phyloP scores from a whole-genome alignment of 2,113 vertebrate genomes.

The Otis tarda region DNA sequence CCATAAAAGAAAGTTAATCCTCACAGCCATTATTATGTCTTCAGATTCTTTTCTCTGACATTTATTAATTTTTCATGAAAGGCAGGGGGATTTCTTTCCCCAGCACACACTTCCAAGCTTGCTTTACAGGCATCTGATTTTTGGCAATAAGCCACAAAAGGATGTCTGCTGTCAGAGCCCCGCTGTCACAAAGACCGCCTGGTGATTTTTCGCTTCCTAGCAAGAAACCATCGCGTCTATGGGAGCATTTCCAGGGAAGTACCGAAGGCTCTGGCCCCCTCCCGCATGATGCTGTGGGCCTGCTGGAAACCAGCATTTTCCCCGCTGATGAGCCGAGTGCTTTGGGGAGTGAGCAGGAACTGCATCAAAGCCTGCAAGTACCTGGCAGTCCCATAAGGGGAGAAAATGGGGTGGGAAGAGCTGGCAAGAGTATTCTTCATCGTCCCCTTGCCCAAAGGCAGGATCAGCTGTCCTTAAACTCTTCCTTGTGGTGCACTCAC shows the following conservation, averaged over 20 bases:
- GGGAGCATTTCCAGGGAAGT: not conserved
- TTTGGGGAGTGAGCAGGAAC: not conserved
- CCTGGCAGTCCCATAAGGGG: not conserved
- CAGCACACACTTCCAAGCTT: not conserved
- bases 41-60: conserved; percentile 3
- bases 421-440: not conserved
- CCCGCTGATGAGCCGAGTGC: fast-evolving
- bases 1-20: not conserved
- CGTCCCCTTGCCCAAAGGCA: not conserved
- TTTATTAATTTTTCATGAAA: conserved; percentile 23
- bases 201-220: not conserved
- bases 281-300: fast-evolving
- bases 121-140: not conserved
- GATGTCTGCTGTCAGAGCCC: not conserved
- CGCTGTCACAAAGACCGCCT: not conserved
- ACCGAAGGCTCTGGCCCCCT: not conserved
- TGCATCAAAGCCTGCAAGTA: not conserved
- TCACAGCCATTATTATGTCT: not conserved
- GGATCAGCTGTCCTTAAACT: not conserved
- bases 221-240: not conserved
- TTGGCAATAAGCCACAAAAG: not conserved
- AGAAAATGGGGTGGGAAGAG: not conserved
- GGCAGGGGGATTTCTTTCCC: not conserved
- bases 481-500: not conserved
- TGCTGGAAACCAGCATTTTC: not conserved